These are phyloP conservation scores for Panonychus citri DNA, from an alignment of 1,140 invertebrate genomes.

Conservation along the genomic window DNA sequence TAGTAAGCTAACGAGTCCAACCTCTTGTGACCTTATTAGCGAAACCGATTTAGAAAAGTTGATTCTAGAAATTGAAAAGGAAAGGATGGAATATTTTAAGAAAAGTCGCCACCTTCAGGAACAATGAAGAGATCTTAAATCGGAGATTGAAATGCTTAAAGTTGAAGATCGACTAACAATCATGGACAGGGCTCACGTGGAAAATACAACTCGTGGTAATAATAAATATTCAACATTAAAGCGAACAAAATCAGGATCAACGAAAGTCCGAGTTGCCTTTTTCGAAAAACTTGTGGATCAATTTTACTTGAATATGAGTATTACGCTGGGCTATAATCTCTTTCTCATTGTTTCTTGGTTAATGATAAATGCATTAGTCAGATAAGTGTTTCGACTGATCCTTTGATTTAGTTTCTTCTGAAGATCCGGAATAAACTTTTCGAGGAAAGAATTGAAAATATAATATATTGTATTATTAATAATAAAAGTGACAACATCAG, in stretches of 20 bases:
- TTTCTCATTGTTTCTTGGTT: slow-evolving; percentile 41
- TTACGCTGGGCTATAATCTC: too few species aligned
- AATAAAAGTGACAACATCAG: slow-evolving; percentile 75
- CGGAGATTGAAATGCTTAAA: slow-evolving; percentile 83
- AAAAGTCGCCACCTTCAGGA: slow-evolving; percentile 84
- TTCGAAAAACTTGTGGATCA: slow-evolving; percentile 82
- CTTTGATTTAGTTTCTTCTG: slow-evolving; percentile 44
- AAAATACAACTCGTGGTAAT: slow-evolving; percentile 69
- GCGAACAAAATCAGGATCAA: slow-evolving; percentile 58
- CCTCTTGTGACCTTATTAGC: slow-evolving; percentile 42
- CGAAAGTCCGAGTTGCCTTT: slow-evolving; percentile 74
- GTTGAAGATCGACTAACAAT: slow-evolving; percentile 73
- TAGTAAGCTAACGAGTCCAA: slow-evolving; percentile 23
- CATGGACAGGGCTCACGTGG: slow-evolving; percentile 71
- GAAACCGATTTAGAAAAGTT: slow-evolving; percentile 65
- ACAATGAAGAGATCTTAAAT: slow-evolving; percentile 63
- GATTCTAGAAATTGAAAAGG: slow-evolving; percentile 81
- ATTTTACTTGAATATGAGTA: too few species aligned
- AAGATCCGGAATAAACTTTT: slow-evolving; percentile 67
- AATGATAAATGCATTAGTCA: slow-evolving; percentile 73
- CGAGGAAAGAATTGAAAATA: slow-evolving; percentile 51
- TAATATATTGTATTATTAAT: slow-evolving; percentile 76
- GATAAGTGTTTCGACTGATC: slow-evolving; percentile 56
- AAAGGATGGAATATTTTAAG: slow-evolving; percentile 71
- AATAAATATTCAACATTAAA: slow-evolving; percentile 90